Conservation (phyloP, 1,140 invertebrate species). For the Sycophaga agraensis region DNA sequence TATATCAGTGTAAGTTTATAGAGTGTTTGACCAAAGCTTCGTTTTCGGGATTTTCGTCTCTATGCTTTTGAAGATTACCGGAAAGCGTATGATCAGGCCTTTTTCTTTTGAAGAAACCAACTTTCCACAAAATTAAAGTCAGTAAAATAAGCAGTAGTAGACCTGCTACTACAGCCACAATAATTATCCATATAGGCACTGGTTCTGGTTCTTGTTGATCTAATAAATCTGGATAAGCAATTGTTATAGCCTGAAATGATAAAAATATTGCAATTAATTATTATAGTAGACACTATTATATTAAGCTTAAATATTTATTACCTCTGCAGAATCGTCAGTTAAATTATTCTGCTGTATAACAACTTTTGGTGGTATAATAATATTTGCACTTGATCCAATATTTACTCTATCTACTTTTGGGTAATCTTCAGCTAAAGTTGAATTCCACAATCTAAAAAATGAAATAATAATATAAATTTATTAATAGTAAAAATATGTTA, state of each 20-base stretch:
- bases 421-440: conserved; percentile 85
- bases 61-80: conserved; percentile 78
- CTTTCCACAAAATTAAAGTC: conserved; percentile 77
- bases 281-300: too few species aligned
- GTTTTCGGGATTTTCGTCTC: conserved; percentile 63
- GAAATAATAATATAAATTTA: neutral
- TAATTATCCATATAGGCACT: conserved; percentile 81
- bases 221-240: conserved; percentile 75
- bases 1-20: conserved; percentile 27
- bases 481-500: neutral
- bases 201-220: conserved; percentile 67
- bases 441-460: conserved; percentile 78
- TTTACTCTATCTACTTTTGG: conserved; percentile 79
- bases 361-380: conserved; percentile 69
- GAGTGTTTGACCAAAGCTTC: conserved; percentile 54
- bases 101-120: conserved; percentile 87
- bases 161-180: conserved; percentile 76
- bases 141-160: conserved; percentile 76
- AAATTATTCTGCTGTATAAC: conserved; percentile 73
- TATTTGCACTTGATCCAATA: conserved; percentile 75
- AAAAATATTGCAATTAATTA: conserved; percentile 6
- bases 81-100: conserved; percentile 77
- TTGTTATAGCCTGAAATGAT: conserved; percentile 71
- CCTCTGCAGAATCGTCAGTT: conserved; percentile 65
- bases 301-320: conserved; percentile 43